Percentiles rank a stretch among this genome's conserved stretches.
Conservation (phyloP, 2,113 vertebrate genomes). For the Gallinago undulata region DNA sequence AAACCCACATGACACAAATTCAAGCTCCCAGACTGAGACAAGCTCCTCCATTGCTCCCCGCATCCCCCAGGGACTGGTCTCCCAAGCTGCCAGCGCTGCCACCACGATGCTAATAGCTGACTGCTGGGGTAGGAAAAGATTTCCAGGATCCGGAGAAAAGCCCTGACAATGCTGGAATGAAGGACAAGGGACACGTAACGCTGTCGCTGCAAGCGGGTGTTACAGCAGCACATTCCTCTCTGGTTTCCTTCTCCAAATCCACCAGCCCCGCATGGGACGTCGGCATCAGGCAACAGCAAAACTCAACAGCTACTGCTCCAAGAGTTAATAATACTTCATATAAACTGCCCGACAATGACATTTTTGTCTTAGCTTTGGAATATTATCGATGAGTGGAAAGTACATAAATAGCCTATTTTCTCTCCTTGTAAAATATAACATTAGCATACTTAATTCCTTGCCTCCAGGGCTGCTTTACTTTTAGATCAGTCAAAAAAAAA, state of each 20-base stretch:
- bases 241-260: not conserved
- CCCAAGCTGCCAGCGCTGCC: not conserved
- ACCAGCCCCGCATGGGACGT: fast-evolving
- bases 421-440: not conserved
- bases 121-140: not conserved
- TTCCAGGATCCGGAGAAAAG: not conserved
- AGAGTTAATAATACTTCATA: not conserved
- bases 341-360: not conserved
- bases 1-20: not conserved
- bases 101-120: too few species aligned
- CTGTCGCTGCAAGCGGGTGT: not conserved
- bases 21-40: not conserved
- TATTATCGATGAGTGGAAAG: not conserved
- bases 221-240: not conserved
- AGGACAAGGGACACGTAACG: not conserved
- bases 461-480: not conserved
- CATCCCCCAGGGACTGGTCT: not conserved
- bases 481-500: not conserved
- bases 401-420: conserved; percentile 4
- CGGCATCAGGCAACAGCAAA: not conserved
- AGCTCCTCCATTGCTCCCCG: not conserved
- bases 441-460: not conserved
- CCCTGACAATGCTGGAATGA: not conserved
- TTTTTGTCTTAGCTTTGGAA: not conserved
- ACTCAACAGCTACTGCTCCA: not conserved